Conservation (phyloP, 1,140 invertebrate genomes). For the Cepaea nemoralis region DNA sequence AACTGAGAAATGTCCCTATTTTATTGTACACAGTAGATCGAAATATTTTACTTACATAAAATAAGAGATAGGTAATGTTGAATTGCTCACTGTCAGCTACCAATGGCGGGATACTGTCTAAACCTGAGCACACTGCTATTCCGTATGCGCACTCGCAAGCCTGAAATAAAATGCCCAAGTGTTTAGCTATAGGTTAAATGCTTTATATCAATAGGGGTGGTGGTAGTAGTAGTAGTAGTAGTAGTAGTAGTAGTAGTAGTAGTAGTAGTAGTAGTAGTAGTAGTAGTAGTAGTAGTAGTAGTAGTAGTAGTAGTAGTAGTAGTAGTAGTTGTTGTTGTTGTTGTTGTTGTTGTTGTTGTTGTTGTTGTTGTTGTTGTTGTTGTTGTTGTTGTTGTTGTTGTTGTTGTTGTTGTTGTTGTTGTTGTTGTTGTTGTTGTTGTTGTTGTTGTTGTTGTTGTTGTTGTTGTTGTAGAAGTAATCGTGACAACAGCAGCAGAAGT, state of each 20-base stretch:
- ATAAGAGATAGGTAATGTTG: too few relatives aligned
- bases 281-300: neutral
- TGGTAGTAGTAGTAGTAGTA: too few relatives aligned
- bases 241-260: neutral
- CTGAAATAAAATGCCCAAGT: too few relatives aligned
- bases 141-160: too few relatives aligned
- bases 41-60: too few relatives aligned
- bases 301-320: neutral
- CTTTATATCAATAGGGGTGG: too few relatives aligned
- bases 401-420: slow-evolving; percentile 11
- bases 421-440: slow-evolving; percentile 5
- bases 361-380: slow-evolving; percentile 12
- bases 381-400: slow-evolving; percentile 12
- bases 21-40: too few relatives aligned
- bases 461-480: too few relatives aligned
- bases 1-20: too few relatives aligned
- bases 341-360: neutral
- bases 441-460: slow-evolving; percentile 1
- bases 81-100: too few relatives aligned
- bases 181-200: neutral
- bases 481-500: neutral
- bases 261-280: neutral
- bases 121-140: too few relatives aligned
- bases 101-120: too few relatives aligned
- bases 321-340: neutral